Evolutionary conservation across 2,888 invertebrate genomes (phyloP), one percentile per base, ranked within the genome.

Genomic region (Sicus ferrugineus): DNA sequence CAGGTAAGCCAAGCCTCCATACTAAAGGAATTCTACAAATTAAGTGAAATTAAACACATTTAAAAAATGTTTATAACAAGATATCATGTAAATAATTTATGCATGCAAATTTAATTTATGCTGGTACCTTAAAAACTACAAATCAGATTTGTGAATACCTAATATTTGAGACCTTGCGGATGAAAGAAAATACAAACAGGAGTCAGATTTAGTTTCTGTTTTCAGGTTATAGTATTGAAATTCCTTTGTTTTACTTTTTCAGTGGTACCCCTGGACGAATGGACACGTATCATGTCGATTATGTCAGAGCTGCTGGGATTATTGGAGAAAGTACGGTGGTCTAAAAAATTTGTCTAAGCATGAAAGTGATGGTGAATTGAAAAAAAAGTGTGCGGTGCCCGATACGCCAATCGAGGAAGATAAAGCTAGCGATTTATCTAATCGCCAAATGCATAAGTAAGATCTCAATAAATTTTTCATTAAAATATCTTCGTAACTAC

Each of bases 301-400:
- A 72, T 99, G 99, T 86, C 93, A 93, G 78, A 87, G 89, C 19
- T 99, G 99, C 86, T 99, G 97, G 97, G 90, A 90, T 73, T 97
- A 97, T 85, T 99, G 98, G 98, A 98, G 98, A 86, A 97, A 97
- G 85, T 97, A 96, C 86, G 98, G 98, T 70, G 98, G 98, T 72
- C 90, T 99, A 65, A 97, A 96, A 88, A 91, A 91, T 76, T 87
- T 89, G n/a, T 89, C 88, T 48, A 87, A 88, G 75, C 86, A 79
- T 58, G 86, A 86, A 46, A 86, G 85, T 64, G 87, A 88, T 68
- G 78, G 77, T 61, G 85, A 85, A 38, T 72, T 77, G 61, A 86
- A 86, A 72, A 88, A 87, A 73, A 88, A 83, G 84, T 48, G 54
- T 42, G n/a, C 28, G 6, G 71, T 75, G 14, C 68, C 75, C 3